Evolutionary conservation across 1,140 invertebrate genomes (phyloP), one percentile per base, ranked within the genome.

Genomic region (Scaptomyza montana): DNA sequence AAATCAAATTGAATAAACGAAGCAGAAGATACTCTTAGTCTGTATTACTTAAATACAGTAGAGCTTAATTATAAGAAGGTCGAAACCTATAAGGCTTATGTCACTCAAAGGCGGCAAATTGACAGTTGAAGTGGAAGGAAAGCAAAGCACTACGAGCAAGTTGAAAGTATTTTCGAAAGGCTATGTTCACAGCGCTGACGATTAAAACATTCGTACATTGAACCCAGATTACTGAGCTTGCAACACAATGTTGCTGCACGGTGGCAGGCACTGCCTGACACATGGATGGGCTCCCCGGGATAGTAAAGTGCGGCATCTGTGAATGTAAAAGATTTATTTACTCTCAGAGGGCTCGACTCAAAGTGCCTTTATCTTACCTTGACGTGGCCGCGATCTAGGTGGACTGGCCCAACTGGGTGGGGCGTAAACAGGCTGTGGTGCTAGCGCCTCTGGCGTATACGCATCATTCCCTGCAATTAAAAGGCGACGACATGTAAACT

Each of bases 391-490:
- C 7, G n/a, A 19, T 19, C 51, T 36, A 13, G 19, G 16, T 12
- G 56, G 25, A 7, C 3, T 39, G 12, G 16, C 16, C 57, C 57
- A 36, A 6, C 39, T n/a, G 39, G 39, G 39, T 43, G 39, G 12
- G 16, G 33, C 1, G 33, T 1, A 36, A 9, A 36, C 1, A 3
- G 33, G 33, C 9, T 5, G 36, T 16, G 12, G 13, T 3, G 43
- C 30, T 5, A 21, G 19, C 12, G 19, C 21, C 45, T 19, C 43
- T 30, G 7, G n/a, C 7, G 16, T 39, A 53, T 33, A 19, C 41
- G 46, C 33, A 41, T 45, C 41, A 25, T 36, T 56, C 19, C 51
- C 82, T 86, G 82, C 61, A 87, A 86, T 78, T 87, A 86, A 89
- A 80, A 82, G 65, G 64, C 62, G 67, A 62, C 66, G 55, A 69